Conservation (phyloP, 2,888 invertebrate genomes). For the Lingula anatina region DNA sequence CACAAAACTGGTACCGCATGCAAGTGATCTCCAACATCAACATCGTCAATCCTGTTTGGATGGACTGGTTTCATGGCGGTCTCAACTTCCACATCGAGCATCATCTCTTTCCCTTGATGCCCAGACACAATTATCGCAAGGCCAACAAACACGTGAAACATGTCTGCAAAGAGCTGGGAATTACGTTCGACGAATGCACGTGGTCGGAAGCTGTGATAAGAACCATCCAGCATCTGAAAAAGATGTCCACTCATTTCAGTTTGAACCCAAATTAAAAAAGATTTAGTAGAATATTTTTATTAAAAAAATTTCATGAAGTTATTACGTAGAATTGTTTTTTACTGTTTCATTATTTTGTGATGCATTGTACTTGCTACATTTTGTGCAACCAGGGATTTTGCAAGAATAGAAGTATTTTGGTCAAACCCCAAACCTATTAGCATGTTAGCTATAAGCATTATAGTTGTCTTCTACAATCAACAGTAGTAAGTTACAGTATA, state of each 20-base stretch:
- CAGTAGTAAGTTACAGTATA: too few relatives aligned
- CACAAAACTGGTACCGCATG: slow-evolving; percentile 6
- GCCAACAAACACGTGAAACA: slow-evolving; percentile 5
- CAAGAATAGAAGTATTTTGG: too few relatives aligned
- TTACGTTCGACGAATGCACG: slow-evolving; percentile 9
- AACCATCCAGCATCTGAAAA: slow-evolving; percentile 8
- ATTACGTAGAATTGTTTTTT: too few relatives aligned
- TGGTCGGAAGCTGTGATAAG: slow-evolving; percentile 8
- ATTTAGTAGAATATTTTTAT: too few relatives aligned
- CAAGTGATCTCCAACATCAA: slow-evolving; percentile 11
- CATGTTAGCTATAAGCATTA: too few relatives aligned
- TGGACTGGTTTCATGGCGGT: slow-evolving; percentile 13
- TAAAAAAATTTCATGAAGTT: too few relatives aligned
- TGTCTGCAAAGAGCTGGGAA: slow-evolving; percentile 8
- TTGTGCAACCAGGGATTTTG: too few relatives aligned
- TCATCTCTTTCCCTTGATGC: slow-evolving; percentile 11
- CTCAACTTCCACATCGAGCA: slow-evolving; percentile 12
- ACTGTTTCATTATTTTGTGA: too few relatives aligned
- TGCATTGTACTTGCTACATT: too few relatives aligned
- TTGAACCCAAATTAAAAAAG: slow-evolving; percentile 8
- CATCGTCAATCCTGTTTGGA: slow-evolving; percentile 9
- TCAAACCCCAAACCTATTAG: too few relatives aligned
- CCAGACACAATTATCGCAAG: slow-evolving; percentile 6
- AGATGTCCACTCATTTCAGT: slow-evolving; percentile 4
- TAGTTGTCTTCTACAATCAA: too few relatives aligned